Conservation (phyloP, 1,140 invertebrate species). For the Sesamia nonagrioides region DNA sequence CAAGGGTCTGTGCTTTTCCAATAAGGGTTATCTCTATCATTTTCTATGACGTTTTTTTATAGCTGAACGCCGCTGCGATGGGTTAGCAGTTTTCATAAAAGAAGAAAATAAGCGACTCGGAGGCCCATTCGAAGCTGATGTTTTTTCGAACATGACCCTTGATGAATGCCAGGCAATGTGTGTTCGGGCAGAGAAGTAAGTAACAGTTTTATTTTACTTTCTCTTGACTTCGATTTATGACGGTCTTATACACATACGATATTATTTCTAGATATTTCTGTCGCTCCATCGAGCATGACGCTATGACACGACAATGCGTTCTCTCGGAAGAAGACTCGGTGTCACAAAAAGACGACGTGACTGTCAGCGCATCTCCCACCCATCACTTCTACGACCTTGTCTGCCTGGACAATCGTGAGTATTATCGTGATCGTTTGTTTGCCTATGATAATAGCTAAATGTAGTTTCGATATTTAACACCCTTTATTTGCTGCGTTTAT, state of each 20-base stretch:
- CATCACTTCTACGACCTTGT: conserved; percentile 95
- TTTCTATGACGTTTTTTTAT: conserved; percentile 51
- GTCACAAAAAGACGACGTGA: conserved; percentile 94
- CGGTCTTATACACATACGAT: not conserved
- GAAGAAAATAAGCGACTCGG: conserved; percentile 95
- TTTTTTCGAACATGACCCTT: conserved; percentile 94
- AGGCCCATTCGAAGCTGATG: conserved; percentile 95
- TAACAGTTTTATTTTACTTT: conserved; percentile 18
- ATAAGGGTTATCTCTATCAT: not conserved
- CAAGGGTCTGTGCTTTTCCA: not conserved
- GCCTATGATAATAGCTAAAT: conserved; percentile 23
- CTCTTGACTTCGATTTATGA: not conserved
- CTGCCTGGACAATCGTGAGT: conserved; percentile 95
- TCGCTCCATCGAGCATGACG: conserved; percentile 96
- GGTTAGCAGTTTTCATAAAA: conserved; percentile 94
- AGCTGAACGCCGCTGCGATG: conserved; percentile 95
- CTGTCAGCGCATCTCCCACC: conserved; percentile 92
- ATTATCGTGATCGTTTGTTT: conserved; percentile 44
- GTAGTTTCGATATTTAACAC: conserved; percentile 10
- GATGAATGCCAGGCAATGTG: conserved; percentile 95
- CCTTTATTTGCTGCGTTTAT: not conserved
- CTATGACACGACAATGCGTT: conserved; percentile 94
- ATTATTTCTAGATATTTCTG: conserved; percentile 92
- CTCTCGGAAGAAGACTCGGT: conserved; percentile 96
- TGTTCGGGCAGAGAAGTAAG: conserved; percentile 92